Percentiles rank a stretch among this genome's conserved stretches.
Evolutionary conservation across 1,140 invertebrate genomes (phyloP).

Genomic region (Meloidogyne hapla): DNA sequence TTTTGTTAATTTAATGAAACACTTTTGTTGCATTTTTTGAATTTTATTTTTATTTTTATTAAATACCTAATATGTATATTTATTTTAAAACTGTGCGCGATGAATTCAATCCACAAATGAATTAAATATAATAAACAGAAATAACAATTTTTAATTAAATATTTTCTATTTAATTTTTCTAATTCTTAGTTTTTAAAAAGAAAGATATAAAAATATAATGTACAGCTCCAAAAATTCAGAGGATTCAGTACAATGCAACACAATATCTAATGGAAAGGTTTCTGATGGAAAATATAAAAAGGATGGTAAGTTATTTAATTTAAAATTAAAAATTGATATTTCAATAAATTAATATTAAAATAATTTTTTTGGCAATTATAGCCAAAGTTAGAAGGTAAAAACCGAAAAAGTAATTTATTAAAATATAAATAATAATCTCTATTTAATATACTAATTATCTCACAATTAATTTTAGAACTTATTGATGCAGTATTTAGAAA

Average conservation of each 20-base stretch:
- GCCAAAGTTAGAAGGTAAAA: no score
- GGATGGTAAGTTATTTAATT: neutral
- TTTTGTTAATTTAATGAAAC: constrained; percentile 6
- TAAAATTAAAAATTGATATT: no score
- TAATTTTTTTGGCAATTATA: no score
- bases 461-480: neutral
- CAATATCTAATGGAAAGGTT: neutral
- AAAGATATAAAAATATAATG: neutral
- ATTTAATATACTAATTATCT: no score
- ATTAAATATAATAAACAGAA: no score
- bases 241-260: neutral
- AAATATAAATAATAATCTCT: no score
- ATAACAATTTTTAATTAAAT: no score
- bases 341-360: no score
- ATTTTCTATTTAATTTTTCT: no score
- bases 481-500: constrained; percentile 19
- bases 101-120: no score
- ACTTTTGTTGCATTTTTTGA: neutral
- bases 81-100: neutral
- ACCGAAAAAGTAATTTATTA: no score
- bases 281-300: neutral
- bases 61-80: neutral
- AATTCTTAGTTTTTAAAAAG: no score
- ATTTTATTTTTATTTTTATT: neutral
- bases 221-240: neutral